Evolutionary conservation across 2,888 invertebrate genomes (phyloP).

Genomic region (Drosophila lacicola): DNA sequence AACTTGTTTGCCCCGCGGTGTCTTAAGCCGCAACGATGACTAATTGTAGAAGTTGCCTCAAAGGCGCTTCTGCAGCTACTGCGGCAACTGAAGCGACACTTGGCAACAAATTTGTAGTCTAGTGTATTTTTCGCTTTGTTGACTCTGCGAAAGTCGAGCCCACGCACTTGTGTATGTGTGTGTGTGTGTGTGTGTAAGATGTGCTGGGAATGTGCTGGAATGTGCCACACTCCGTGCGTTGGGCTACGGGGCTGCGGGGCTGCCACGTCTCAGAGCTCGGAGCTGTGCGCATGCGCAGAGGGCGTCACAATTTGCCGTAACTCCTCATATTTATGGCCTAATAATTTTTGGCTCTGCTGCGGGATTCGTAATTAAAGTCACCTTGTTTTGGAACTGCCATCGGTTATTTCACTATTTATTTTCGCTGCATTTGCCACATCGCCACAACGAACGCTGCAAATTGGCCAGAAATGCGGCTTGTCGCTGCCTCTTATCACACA

Average conservation of each 20-base stretch:
- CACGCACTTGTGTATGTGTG: slow-evolving; percentile 44
- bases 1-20: slow-evolving; percentile 21
- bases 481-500: slow-evolving; percentile 39
- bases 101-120: slow-evolving; percentile 19
- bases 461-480: slow-evolving; percentile 35
- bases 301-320: slow-evolving; percentile 74
- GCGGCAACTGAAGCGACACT: slow-evolving; percentile 33
- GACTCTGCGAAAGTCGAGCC: slow-evolving; percentile 47
- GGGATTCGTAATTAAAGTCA: slow-evolving; percentile 46
- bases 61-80: slow-evolving; percentile 21
- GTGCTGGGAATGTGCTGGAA: slow-evolving; percentile 40
- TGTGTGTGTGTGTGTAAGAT: slow-evolving; percentile 34
- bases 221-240: neutral
- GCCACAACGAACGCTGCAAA: slow-evolving; percentile 25
- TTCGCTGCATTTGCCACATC: slow-evolving; percentile 36
- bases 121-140: slow-evolving; percentile 45
- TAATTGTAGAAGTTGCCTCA: slow-evolving; percentile 64
- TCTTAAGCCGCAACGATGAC: slow-evolving; percentile 61
- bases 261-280: slow-evolving; percentile 39
- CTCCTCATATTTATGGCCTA: slow-evolving; percentile 71
- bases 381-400: slow-evolving; percentile 43
- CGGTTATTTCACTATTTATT: slow-evolving; percentile 20
- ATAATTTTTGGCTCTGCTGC: slow-evolving; percentile 48
- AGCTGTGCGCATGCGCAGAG: slow-evolving; percentile 71
- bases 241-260: neutral